Evolutionary conservation across 2,888 invertebrate species (phyloP).

Genomic region (Leuctra nigra): DNA sequence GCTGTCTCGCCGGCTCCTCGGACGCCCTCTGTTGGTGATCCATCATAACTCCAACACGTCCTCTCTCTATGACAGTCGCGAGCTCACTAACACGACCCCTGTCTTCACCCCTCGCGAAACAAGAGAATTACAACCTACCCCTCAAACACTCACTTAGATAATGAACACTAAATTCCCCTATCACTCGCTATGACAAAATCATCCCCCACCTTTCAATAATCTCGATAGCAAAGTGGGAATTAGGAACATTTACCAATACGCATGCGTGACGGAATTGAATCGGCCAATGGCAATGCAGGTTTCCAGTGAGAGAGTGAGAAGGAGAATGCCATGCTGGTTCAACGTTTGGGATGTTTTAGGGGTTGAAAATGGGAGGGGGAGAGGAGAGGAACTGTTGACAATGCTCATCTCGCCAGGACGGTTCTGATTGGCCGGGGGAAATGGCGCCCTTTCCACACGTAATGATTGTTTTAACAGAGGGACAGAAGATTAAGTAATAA

Average conservation of each 20-base stretch:
- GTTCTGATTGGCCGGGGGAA: conserved; percentile 25
- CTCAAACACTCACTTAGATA: conserved; percentile 28
- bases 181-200: conserved; percentile 20
- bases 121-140: conserved; percentile 12
- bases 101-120: conserved; percentile 15
- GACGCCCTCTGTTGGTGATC: conserved; percentile 20
- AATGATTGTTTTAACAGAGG: not conserved
- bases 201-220: conserved; percentile 11
- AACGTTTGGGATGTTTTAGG: not conserved
- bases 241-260: conserved; percentile 19
- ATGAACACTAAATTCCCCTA: conserved; percentile 28
- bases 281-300: conserved; percentile 20
- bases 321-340: not conserved
- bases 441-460: conserved; percentile 1
- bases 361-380: conserved; percentile 10
- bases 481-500: conserved; percentile 20
- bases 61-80: too few species aligned
- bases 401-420: conserved; percentile 20
- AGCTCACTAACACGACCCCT: too few species aligned
- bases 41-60: conserved; percentile 18
- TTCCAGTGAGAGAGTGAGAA: not conserved
- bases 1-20: conserved; percentile 33
- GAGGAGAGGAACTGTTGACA: conserved; percentile 23
- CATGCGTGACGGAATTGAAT: conserved; percentile 21
- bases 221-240: conserved; percentile 13